Conservation (phyloP, 2,888 invertebrate species). For the Tipula unca region DNA sequence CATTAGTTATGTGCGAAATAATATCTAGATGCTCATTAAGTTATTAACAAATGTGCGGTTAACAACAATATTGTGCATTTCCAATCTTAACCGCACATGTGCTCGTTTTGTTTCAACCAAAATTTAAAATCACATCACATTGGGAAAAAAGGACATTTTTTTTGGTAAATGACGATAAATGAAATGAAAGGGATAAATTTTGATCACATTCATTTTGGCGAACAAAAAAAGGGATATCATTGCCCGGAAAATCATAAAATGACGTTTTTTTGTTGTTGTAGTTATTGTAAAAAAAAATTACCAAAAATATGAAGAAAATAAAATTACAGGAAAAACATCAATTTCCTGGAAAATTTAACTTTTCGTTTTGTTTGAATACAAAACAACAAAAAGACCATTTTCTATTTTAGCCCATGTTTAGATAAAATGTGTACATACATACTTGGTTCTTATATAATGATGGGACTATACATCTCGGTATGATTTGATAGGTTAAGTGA, state of each 20-base stretch:
- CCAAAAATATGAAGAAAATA: background rate
- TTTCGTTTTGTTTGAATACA: background rate
- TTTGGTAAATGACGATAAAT: background rate
- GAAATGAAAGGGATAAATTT: background rate
- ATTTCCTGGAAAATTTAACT: background rate
- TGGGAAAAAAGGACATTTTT: background rate
- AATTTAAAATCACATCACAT: background rate
- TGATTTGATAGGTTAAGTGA: background rate
- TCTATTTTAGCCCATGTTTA: background rate
- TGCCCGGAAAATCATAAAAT: background rate
- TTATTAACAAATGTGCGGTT: background rate
- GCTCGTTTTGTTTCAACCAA: background rate
- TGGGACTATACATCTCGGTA: background rate
- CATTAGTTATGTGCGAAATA: background rate
- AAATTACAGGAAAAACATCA: background rate
- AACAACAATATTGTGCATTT: background rate
- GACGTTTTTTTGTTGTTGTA: background rate
- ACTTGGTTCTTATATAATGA: background rate
- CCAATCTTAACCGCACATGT: background rate
- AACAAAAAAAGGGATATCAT: background rate
- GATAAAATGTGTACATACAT: background rate
- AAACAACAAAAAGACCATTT: constrained; percentile 3
- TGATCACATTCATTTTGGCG: background rate
- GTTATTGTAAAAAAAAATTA: background rate
- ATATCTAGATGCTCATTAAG: background rate